Base-by-base conservation (phyloP, 1,140 invertebrate species). In the Brachystomella parvula region DNA sequence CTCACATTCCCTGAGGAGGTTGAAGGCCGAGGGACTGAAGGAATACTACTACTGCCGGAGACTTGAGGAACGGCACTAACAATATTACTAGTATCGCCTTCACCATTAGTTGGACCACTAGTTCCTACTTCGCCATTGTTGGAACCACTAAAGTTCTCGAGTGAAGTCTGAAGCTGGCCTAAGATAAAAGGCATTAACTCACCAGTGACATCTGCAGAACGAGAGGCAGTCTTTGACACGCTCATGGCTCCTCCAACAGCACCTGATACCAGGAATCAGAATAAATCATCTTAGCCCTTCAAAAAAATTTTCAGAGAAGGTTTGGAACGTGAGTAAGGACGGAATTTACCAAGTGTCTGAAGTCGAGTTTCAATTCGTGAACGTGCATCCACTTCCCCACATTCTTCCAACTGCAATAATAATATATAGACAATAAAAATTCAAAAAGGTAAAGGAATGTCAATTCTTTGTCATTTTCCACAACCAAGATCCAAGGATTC, bases 361-460 rank as follows among this genome's bases (percentile, higher is more conserved):
- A 93, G 82, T 79, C 89, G 83, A 74, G 84, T 83, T 78, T 90
- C 82, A 74, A 93, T 86, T 74, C 84, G 84, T 74, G 88, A 86
- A 75, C 89, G 83, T 76, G 89, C 87, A 77, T 93, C 90, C 86
- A 91, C 92, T 76, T 89, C 88, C 71, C 84, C 86, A 76, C 88
- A 87, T 1, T 56, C 29, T 24, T 66, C 32, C 33, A 65, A 61
- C 28, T 29, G 35, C 1, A 69, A 2, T 15, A 29, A n/a, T n/a
- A n/a, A n/a, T n/a, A n/a, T n/a, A n/a, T n/a, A n/a, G n/a, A n/a
- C n/a, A n/a, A n/a, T n/a, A n/a, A 66, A 61, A 68, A 68, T 1
- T 15, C 9, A 31, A 49, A 49, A 56, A 56, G 17, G 31, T 49
- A 63, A 63, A n/a, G 26, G 26, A 29, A 29, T 15, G 12, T 9